phyloP scores from a whole-genome alignment of 2,113 vertebrate species.

The Oryzias celebensis region DNA sequence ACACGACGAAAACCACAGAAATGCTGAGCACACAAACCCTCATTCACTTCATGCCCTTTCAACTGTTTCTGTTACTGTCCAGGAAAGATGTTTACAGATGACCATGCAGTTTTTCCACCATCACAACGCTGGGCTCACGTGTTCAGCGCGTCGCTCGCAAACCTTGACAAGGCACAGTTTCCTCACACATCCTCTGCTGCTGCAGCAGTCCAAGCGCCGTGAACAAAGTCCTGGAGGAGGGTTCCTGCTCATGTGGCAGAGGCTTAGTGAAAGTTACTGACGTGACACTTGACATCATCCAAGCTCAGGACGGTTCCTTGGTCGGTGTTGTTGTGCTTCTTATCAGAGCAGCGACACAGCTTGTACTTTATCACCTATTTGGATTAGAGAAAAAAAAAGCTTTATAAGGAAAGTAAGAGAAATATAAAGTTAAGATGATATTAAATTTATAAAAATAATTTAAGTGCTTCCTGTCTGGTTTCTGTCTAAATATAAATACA shows the following conservation, averaged over 20 bases:
- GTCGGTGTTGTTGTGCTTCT: constrained; percentile 85
- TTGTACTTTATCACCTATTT: constrained; percentile 91
- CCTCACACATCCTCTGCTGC: constrained; percentile 10
- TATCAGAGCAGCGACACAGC: constrained; percentile 85
- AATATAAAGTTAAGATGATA: not conserved
- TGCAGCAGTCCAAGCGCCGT: constrained; percentile 13
- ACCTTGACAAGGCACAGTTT: constrained; percentile 34
- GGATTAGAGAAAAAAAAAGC: constrained; percentile 11
- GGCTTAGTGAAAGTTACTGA: constrained; percentile 81
- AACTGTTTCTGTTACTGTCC: constrained; percentile 30
- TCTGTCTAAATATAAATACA: no score
- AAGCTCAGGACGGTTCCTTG: constrained; percentile 90
- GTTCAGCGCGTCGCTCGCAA: constrained; percentile 6
- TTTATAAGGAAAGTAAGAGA: not conserved
- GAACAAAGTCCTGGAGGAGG: constrained; percentile 23
- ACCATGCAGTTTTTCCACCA: constrained; percentile 44
- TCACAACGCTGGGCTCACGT: no score
- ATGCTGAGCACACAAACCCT: constrained; percentile 18
- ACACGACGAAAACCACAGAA: constrained; percentile 12
- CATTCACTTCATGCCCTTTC: constrained; percentile 12
- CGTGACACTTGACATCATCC: constrained; percentile 96
- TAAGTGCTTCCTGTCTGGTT: no score
- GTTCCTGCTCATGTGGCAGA: constrained; percentile 1
- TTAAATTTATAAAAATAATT: not conserved
- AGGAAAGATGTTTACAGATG: constrained; percentile 45